Base-by-base conservation (phyloP, 1,140 invertebrate genomes). In the Panagrolaimus sp. region DNA sequence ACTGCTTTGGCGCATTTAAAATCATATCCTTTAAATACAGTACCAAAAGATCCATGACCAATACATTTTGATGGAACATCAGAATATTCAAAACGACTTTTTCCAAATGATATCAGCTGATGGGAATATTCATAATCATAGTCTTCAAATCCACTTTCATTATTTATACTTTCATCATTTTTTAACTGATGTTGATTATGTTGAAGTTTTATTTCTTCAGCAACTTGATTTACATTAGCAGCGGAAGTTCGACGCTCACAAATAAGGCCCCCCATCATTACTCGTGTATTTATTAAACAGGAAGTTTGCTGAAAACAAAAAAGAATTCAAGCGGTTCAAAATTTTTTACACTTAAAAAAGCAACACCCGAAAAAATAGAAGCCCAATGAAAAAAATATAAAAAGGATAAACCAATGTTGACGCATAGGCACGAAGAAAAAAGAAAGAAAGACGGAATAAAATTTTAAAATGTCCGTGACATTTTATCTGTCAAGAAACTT, bases 21-120 rank as follows among this genome's bases (percentile, higher is more conserved):
- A n/a, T 72, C 64, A 52, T 32, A 38, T 47, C 71, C 74, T 43
- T 71, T 72, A 68, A 70, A 76, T 45, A 76, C 75, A 15, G 58
- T 71, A 17, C 78, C 78, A 48, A 77, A 79, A 24, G 74, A 70
- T n/a, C 78, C 78, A 45, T 75, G 67, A 0, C 78, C 78, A 15
- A 79, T 65, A 45, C 52, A 58, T 21, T 21, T 28, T 26, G 52
- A 26, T 21, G 10, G 21, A 28, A 58, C 52, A 58, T 58, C 52
- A 21, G 21, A 21, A 28, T 58, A 58, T 12, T 58, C 52, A 58
- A 58, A 58, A 58, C 52, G 52, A 58, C 17, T 28, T 26, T 58
- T 58, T 21, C 21, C 52, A 26, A 58, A 58, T 21, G 21, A 12
- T 26, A 58, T 58, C 12, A 21, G 15, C 17, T 58, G 21, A 58